A percentile compares a stretch with the other conserved stretches of the same genome.
phyloP scores from a whole-genome alignment of 2,113 vertebrate genomes.

The Phaethornis superciliosus region DNA sequence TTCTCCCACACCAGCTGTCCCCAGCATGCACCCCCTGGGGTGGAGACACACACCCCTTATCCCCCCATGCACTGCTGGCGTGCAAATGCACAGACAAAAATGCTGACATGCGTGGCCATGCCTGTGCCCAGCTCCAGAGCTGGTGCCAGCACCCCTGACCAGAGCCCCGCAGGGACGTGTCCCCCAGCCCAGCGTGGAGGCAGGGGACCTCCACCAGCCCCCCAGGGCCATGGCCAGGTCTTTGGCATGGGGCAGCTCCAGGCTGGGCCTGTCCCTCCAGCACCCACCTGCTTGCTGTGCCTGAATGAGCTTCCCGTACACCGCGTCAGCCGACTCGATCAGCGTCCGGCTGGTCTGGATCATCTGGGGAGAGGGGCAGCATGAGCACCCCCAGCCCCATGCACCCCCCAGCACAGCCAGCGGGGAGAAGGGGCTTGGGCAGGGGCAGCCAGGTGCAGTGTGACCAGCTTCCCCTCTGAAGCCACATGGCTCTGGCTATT shows the following conservation, averaged over 20 bases:
- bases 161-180: fast-evolving
- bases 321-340: conserved; percentile 87
- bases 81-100: fast-evolving
- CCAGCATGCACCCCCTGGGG: fast-evolving
- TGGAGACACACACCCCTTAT: not conserved
- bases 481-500: not conserved
- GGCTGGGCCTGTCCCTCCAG: not conserved
- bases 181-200: not conserved
- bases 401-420: fast-evolving
- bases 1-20: no score
- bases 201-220: fast-evolving
- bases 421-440: no score
- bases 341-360: conserved; percentile 91
- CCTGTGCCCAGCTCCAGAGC: not conserved
- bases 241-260: not conserved
- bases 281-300: conserved; percentile 86
- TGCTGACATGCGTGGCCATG: fast-evolving
- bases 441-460: not conserved
- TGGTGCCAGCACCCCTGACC: not conserved
- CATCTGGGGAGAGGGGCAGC: conserved; percentile 74
- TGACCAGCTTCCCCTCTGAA: not conserved
- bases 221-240: not conserved
- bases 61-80: fast-evolving
- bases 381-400: not conserved
- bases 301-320: conserved; percentile 88